phyloP scores from a whole-genome alignment of 2,797 vertebrate species.

The Syngnathus acus region DNA sequence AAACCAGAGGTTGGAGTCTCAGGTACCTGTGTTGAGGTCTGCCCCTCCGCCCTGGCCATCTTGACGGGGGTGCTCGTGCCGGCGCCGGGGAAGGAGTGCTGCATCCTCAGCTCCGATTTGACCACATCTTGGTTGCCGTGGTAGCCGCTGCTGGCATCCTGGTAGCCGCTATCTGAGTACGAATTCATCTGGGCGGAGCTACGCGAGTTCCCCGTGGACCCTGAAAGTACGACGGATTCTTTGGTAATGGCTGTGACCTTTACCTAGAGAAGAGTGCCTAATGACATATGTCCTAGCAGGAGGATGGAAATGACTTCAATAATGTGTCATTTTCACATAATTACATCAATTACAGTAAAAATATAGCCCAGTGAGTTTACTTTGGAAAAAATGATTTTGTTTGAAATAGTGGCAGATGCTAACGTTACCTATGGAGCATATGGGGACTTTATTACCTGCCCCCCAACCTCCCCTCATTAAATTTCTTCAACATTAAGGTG shows the following conservation, averaged over 20 bases:
- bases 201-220: slow-evolving; percentile 88
- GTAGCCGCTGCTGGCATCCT: slow-evolving; percentile 88
- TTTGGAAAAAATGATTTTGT: no score
- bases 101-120: slow-evolving; percentile 81
- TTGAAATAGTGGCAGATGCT: no score
- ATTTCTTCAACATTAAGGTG: slow-evolving; percentile 48
- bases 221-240: slow-evolving; percentile 54
- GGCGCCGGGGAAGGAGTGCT: slow-evolving; percentile 78
- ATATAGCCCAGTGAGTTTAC: no score
- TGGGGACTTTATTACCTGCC: slow-evolving; percentile 8
- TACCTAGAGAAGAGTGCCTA: slow-evolving; percentile 32
- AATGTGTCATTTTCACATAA: no score
- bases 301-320: neutral
- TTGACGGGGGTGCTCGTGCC: slow-evolving; percentile 70
- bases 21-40: slow-evolving; percentile 81
- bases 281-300: slow-evolving; percentile 31
- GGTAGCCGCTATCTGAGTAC: slow-evolving; percentile 96
- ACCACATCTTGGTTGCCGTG: slow-evolving; percentile 80
- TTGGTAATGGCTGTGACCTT: slow-evolving; percentile 52
- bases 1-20: no score
- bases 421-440: slow-evolving; percentile 15
- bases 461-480: neutral
- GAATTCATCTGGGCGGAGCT: slow-evolving; percentile 98
- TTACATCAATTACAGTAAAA: no score
- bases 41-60: slow-evolving; percentile 86